Conservation (phyloP, 1,140 invertebrate genomes). For the Tetragonula clypearis region DNA sequence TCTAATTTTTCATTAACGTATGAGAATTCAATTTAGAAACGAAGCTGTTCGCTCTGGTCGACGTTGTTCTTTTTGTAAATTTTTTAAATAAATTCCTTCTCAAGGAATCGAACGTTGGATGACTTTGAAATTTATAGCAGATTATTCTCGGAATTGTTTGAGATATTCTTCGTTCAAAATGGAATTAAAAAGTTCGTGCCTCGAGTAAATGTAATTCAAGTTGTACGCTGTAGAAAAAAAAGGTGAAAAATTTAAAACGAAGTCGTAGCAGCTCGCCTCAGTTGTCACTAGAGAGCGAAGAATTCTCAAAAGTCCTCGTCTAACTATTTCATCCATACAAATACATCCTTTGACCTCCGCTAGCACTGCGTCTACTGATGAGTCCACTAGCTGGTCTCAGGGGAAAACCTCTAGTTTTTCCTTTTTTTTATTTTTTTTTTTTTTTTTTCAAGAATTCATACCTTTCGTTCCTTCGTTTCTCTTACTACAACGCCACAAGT, state of each 20-base stretch:
- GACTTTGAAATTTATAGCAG: background rate
- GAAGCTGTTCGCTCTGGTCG: background rate
- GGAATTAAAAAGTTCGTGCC: background rate
- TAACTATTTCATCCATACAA: background rate
- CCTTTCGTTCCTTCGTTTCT: background rate
- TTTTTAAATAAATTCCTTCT: background rate
- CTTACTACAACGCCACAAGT: background rate
- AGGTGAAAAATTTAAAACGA: background rate
- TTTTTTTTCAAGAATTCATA: background rate
- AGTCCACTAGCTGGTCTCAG: background rate
- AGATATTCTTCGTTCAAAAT: background rate
- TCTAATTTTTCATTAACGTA: background rate
- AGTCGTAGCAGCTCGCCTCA: background rate
- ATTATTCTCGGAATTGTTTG: background rate
- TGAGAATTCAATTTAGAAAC: background rate
- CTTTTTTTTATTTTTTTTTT: no score
- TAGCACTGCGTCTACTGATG: background rate
- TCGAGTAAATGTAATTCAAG: background rate
- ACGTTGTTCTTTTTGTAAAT: background rate
- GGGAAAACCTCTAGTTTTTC: background rate
- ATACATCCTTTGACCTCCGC: background rate
- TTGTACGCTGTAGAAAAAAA: background rate
- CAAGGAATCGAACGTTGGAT: background rate
- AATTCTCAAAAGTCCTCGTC: conserved; percentile 9
- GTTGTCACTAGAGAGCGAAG: background rate